phyloP scores from a whole-genome alignment of 2,797 vertebrate genomes.

The Lindbergichthys nudifrons region DNA sequence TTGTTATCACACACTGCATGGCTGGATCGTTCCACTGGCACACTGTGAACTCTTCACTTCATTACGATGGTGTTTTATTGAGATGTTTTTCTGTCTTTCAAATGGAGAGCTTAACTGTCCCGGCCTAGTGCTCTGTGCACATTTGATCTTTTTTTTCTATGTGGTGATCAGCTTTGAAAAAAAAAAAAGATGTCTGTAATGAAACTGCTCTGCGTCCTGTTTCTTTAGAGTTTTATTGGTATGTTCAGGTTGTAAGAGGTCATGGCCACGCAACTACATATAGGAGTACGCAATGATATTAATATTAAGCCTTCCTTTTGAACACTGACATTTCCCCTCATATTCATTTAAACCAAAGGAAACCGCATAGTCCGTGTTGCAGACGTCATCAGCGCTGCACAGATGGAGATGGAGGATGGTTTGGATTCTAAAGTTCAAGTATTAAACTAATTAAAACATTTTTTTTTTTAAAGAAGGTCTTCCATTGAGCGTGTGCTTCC shows the following conservation, averaged over 20 bases:
- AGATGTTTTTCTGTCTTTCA: slow-evolving; percentile 64
- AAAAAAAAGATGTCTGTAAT: slow-evolving; percentile 58
- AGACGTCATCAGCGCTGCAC: slow-evolving; percentile 49
- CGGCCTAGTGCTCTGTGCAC: slow-evolving; percentile 40
- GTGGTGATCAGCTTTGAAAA: slow-evolving; percentile 66
- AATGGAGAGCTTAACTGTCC: slow-evolving; percentile 69
- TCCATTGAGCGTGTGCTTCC: slow-evolving; percentile 38
- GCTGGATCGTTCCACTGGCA: slow-evolving; percentile 59
- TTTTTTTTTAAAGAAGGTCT: slow-evolving; percentile 31
- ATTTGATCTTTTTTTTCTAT: slow-evolving; percentile 72
- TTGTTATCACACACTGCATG: slow-evolving; percentile 48
- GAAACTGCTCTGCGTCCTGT: slow-evolving; percentile 57
- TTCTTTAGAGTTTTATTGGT: slow-evolving; percentile 72
- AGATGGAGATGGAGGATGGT: slow-evolving; percentile 43
- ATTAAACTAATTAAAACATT: slow-evolving; percentile 26
- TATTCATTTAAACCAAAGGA: slow-evolving; percentile 48
- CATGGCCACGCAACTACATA: slow-evolving; percentile 62
- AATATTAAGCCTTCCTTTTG: slow-evolving; percentile 65
- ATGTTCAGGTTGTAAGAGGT: slow-evolving; percentile 64
- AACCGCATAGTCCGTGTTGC: slow-evolving; percentile 48
- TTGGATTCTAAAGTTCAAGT: slow-evolving; percentile 43
- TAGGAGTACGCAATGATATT: slow-evolving; percentile 61
- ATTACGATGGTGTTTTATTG: slow-evolving; percentile 69
- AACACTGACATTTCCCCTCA: slow-evolving; percentile 51
- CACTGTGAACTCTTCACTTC: slow-evolving; percentile 53